Evolutionary conservation across 1,140 invertebrate genomes (phyloP), one percentile per base, ranked within the genome.

Genomic region (Lordiphosa stackelbergi): DNA sequence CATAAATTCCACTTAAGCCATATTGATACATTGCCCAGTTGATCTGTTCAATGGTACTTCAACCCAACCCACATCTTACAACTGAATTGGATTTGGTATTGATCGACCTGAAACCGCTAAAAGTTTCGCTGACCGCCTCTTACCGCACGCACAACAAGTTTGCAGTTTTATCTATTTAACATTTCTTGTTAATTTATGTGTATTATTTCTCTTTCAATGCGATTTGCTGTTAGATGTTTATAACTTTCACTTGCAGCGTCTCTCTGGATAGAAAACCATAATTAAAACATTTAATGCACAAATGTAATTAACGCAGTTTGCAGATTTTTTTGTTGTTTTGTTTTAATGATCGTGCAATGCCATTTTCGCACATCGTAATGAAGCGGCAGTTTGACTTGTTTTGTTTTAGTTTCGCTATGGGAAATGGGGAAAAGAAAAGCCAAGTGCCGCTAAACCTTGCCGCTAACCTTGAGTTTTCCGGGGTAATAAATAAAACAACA

Each of bases 271-370:
- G 37, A 52, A 40, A 52, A 28, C 16, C 36, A 37, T 52, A 52
- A 52, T 52, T 52, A 52, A 52, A 52, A 52, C 49, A 52, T 52
- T 52, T 22, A 52, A 52, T 52, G 49, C 49, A 52, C 49, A 52
- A 7, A 31, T 31, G 28, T 52, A 52, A 52, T 52, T 52, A 52
- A 52, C 49, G 49, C 49, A 38, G 36, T 24, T 52, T 24, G 16
- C 13, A 8, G 36, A 13, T 24, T 38, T 22, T 38, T 38, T 51
- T 36, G n/a, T 48, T 13, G 37, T 22, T 37, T 37, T 48, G 11
- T 34, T 34, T 48, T 34, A 13, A 31, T 48, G 28, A 34, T 28
- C 13, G 28, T 49, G 47, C 47, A 34, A 16, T 49, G 19, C 34
- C 11, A 11, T 34, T 34, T 6, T 35, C 31, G 34, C 35, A 49